These are phyloP conservation scores for Potamilus streckersoni DNA, from an alignment of 1,140 invertebrate species.

Conservation along the genomic window DNA sequence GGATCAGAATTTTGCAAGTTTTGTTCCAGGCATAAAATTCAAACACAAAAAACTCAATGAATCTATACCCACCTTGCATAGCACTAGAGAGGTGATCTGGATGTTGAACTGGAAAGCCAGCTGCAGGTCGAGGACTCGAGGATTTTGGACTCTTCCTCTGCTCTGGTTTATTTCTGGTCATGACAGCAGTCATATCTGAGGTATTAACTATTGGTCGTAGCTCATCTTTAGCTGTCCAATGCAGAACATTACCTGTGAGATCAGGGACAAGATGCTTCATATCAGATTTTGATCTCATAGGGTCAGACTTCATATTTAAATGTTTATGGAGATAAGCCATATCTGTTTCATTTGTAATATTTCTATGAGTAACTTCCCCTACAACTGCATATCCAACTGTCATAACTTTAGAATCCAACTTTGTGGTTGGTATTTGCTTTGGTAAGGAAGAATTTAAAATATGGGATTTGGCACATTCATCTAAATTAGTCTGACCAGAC, in stretches of 20 bases:
- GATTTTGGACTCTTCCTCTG: no score
- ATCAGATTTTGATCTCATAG: slow-evolving; percentile 1
- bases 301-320: slow-evolving; percentile 10
- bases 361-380: slow-evolving; percentile 18
- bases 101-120: no score
- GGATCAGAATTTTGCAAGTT: no score
- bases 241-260: slow-evolving; percentile 23
- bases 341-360: slow-evolving; percentile 20
- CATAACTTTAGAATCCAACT: slow-evolving; percentile 36
- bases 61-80: no score
- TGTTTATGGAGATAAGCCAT: slow-evolving; percentile 23
- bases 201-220: no score
- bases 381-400: slow-evolving; percentile 52
- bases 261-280: slow-evolving; percentile 12
- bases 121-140: no score
- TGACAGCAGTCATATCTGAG: no score
- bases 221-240: slow-evolving; percentile 29
- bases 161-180: no score
- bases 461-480: slow-evolving; percentile 35
- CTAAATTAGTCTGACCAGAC: slow-evolving; percentile 34
- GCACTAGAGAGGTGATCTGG: no score
- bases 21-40: no score
- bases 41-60: no score
- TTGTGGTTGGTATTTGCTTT: slow-evolving; percentile 15
- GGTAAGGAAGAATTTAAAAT: slow-evolving; percentile 8